phyloP scores from a whole-genome alignment of 23 tunicate species.

The Trididemnum nubilum region DNA sequence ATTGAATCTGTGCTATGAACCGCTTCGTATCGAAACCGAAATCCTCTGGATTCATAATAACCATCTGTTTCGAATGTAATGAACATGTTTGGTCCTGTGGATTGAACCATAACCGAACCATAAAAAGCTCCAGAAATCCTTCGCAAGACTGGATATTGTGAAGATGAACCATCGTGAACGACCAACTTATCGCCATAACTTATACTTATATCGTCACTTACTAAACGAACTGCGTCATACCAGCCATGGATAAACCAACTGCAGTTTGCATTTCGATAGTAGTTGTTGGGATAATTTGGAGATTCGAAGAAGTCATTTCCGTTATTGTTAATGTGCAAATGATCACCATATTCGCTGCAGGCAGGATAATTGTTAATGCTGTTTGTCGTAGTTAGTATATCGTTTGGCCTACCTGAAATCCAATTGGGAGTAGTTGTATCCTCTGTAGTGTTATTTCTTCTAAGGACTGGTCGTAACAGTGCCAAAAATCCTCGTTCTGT shows the following conservation, averaged over 20 bases:
- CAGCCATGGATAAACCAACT: constrained; percentile 1
- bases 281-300: not conserved
- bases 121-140: not conserved
- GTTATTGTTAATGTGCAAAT: no score
- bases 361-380: not conserved
- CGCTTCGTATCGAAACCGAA: not conserved
- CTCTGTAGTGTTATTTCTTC: no score
- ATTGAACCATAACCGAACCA: not conserved
- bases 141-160: not conserved
- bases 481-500: not conserved
- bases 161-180: not conserved
- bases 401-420: no score
- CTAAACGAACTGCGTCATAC: not conserved
- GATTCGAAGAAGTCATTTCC: not conserved
- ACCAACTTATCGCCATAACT: not conserved
- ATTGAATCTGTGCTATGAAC: not conserved
- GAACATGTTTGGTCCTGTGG: not conserved
- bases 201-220: not conserved
- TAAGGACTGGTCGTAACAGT: not conserved
- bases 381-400: not conserved
- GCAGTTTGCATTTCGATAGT: not conserved
- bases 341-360: not conserved
- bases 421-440: no score
- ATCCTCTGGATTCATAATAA: not conserved
- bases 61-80: not conserved